phyloP scores from a whole-genome alignment of 2,113 vertebrate species.

The Phrynosoma platyrhinos region DNA sequence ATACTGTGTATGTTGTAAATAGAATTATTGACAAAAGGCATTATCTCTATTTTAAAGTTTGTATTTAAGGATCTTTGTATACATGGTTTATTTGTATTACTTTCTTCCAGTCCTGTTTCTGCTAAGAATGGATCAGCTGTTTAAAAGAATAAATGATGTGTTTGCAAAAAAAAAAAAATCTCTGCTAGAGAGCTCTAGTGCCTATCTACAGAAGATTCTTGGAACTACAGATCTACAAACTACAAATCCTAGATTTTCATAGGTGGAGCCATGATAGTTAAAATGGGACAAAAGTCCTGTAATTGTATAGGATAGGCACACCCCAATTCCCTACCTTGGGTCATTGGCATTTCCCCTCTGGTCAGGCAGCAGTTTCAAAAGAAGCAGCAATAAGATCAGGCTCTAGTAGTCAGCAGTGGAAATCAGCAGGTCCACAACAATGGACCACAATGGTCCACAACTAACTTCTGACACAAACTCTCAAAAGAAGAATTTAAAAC shows the following conservation, averaged over 20 bases:
- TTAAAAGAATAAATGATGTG: constrained; percentile 74
- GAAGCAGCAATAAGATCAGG: background rate
- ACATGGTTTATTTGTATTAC: constrained; percentile 60
- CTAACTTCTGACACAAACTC: background rate
- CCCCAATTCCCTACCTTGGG: background rate
- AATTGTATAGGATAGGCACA: too few relatives aligned
- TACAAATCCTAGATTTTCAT: too few relatives aligned
- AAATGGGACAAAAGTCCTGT: too few relatives aligned
- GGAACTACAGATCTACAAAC: too few relatives aligned
- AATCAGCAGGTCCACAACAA: background rate
- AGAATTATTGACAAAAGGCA: constrained; percentile 63
- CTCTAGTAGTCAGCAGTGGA: background rate
- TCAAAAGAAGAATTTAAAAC: background rate
- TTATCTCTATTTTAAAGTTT: constrained; percentile 60
- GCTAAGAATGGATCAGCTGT: constrained; percentile 43
- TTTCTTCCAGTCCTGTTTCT: constrained; percentile 65
- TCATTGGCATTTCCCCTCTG: background rate
- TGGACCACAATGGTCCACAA: too few relatives aligned
- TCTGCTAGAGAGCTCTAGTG: too few relatives aligned
- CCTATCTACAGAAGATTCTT: too few relatives aligned
- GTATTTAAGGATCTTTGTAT: constrained; percentile 60
- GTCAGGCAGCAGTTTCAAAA: background rate
- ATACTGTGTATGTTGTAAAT: constrained; percentile 85
- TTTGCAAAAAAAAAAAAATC: too few relatives aligned
- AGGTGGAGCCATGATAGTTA: too few relatives aligned